phyloP scores from a whole-genome alignment of 1,140 invertebrate genomes.

The Aplysia californica region DNA sequence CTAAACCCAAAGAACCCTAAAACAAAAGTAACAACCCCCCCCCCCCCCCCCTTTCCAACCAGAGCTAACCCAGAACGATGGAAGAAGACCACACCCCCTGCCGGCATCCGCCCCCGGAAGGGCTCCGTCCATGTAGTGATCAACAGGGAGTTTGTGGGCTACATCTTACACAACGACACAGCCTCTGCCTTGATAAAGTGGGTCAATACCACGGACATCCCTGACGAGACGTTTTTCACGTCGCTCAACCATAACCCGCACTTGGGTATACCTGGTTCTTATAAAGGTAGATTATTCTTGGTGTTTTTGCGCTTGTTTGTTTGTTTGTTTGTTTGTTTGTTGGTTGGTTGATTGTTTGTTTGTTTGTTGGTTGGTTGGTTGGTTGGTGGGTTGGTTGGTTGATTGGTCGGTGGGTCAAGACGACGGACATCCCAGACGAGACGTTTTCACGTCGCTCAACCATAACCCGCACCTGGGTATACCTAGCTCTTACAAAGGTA shows the following conservation, averaged over 20 bases:
- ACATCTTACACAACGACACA: constrained; percentile 37
- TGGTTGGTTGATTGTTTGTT: too few relatives aligned
- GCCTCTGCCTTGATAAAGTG: constrained; percentile 47
- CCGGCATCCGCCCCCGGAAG: too few relatives aligned
- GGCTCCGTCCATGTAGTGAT: constrained; percentile 48
- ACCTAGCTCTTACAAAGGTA: constrained; percentile 38
- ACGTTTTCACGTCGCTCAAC: constrained; percentile 46
- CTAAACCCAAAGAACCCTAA: too few relatives aligned
- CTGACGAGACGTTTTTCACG: constrained; percentile 54
- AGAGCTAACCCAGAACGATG: too few relatives aligned
- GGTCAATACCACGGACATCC: constrained; percentile 38
- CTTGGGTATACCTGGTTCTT: constrained; percentile 42
- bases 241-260: constrained; percentile 49
- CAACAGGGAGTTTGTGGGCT: constrained; percentile 48
- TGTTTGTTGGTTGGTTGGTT: too few relatives aligned
- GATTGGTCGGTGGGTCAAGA: constrained; percentile 48
- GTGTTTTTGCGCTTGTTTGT: too few relatives aligned
- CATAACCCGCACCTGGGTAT: constrained; percentile 48
- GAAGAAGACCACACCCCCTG: too few relatives aligned
- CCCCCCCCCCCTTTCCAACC: too few relatives aligned
- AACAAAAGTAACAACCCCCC: too few relatives aligned
- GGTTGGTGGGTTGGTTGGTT: too few relatives aligned
- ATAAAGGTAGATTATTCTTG: constrained; percentile 18
- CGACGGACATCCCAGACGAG: constrained; percentile 51
- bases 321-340: too few relatives aligned